phyloP scores from a whole-genome alignment of 2,797 vertebrate species.

The Forpus xanthops region DNA sequence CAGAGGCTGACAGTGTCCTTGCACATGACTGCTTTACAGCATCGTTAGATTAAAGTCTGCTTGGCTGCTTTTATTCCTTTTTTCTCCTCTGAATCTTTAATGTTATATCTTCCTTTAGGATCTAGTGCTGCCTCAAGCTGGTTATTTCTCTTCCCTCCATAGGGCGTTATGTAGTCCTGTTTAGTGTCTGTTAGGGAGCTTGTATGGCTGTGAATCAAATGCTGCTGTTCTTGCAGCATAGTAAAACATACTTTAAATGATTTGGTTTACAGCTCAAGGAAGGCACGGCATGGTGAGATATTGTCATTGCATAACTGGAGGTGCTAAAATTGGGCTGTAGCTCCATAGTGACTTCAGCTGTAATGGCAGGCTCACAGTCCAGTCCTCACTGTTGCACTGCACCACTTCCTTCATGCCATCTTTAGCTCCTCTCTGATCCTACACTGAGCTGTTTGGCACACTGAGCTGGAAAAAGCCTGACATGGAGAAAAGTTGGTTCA shows the following conservation, averaged over 20 bases:
- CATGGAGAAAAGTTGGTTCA: background rate
- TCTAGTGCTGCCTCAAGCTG: background rate
- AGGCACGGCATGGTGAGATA: background rate
- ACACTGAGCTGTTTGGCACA: background rate
- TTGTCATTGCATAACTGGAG: background rate
- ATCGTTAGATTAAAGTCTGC: background rate
- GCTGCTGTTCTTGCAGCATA: background rate
- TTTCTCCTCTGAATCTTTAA: background rate
- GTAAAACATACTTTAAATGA: background rate
- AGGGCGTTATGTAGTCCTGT: background rate
- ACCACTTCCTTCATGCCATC: rapidly evolving
- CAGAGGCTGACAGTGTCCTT: constrained; percentile 28
- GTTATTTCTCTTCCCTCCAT: background rate
- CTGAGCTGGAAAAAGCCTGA: background rate
- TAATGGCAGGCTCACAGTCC: background rate
- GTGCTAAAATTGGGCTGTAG: background rate
- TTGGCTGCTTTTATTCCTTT: constrained; percentile 5
- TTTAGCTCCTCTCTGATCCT: background rate
- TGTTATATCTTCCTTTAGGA: background rate
- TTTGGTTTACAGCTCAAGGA: background rate
- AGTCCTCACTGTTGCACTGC: rapidly evolving
- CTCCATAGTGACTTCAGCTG: background rate
- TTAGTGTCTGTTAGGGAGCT: background rate
- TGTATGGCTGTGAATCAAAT: background rate
- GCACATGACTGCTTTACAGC: background rate